Base-by-base conservation (phyloP, 2,888 invertebrate genomes). In the Exephanes ischioxanthus region DNA sequence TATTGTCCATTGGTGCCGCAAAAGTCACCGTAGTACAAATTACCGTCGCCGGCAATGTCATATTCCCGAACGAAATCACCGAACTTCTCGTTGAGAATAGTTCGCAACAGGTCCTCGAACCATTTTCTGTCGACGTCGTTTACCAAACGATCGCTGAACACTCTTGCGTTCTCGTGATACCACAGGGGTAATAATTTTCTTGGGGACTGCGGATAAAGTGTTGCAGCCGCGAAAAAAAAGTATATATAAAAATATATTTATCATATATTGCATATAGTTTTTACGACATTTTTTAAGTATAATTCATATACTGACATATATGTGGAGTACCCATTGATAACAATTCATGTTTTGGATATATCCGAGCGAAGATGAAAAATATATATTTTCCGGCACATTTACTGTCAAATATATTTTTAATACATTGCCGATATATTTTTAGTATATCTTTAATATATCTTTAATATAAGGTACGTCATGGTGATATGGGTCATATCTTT, bases 131-230 rank as follows among this genome's bases (percentile, higher is more conserved):
- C 98, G 37, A 95, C 95, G 6, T 96, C 96, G 91, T 97, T 97
- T 0, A 97, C 96, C n/a, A 98, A 95, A 5, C 98, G 96, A 92
- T 98, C 98, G 91, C 97, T 97, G 92, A 97, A 98, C 0, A 98
- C 97, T 7, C 98, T 95, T 93, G 97, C 96, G 75, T 97, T 97
- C 93, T 98, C 98, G 92, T 98, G 98, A 88, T 97, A 97, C 98
- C 98, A 98, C 14, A 98, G 94, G n/a, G 97, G 95, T 58, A 96
- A 95, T 86, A 97, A 95, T 45, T 96, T 95, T 4, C 95, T 94
- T 61, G 95, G 94, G 5, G 92, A 91, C 96, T 96, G 82, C 72
- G 76, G 66, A 22, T 63, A 67, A 67, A 16, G 1, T 61, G 11
- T 41, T 11, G 37, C 30, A 30, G 4, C 5, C 30, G 30, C 30